phyloP scores from a whole-genome alignment of 2,113 vertebrate species.

The Aphyosemion australe region DNA sequence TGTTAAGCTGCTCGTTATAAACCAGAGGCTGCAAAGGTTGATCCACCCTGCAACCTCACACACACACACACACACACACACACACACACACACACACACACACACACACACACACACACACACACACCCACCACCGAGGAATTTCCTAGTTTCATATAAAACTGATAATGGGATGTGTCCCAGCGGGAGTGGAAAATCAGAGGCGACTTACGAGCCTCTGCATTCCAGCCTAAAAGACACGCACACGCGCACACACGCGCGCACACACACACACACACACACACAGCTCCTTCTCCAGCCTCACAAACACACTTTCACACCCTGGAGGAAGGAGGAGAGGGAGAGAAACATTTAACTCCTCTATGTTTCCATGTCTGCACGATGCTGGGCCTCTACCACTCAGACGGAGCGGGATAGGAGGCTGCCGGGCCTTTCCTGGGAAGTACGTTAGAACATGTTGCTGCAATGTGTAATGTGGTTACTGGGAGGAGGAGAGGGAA shows the following conservation, averaged over 20 bases:
- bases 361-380: conserved; percentile 48
- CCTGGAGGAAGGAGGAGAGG: conserved; percentile 11
- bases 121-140: conserved; percentile 65
- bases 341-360: conserved; percentile 19
- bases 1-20: conserved; percentile 53
- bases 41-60: conserved; percentile 7
- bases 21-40: conserved; percentile 16
- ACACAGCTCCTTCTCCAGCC: neutral
- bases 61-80: conserved; percentile 9
- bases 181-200: conserved; percentile 82
- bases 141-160: conserved; percentile 81
- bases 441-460: conserved; percentile 22
- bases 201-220: conserved; percentile 78
- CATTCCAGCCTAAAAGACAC: conserved; percentile 51
- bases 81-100: conserved; percentile 7
- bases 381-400: neutral
- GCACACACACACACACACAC: conserved; percentile 7
- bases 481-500: neutral
- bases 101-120: conserved; percentile 37
- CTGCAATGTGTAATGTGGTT: conserved; percentile 1
- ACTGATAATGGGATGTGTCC: conserved; percentile 82
- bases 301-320: conserved; percentile 33
- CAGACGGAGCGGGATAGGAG: neutral
- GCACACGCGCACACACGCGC: conserved; percentile 32
- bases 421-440: conserved; percentile 14